Base-by-base conservation (phyloP, 1,140 invertebrate genomes). In the Macrosteles quadrilineatus region DNA sequence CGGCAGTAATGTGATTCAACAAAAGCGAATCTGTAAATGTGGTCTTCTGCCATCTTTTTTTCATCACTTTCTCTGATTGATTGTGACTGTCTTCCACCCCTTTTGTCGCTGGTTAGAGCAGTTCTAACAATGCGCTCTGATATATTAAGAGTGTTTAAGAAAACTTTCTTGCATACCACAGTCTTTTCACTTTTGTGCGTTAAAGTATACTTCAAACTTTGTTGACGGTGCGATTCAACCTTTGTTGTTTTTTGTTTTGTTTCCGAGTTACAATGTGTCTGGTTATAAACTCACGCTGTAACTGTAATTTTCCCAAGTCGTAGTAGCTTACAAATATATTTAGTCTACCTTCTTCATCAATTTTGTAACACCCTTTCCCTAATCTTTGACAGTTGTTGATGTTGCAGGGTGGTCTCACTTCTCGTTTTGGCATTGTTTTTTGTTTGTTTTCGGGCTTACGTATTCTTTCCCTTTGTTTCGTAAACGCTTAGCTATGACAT, bases 191-290 rank as follows among this genome's bases (percentile, higher is more conserved):
- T n/a, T n/a, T n/a, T n/a, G n/a, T n/a, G n/a, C n/a, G n/a, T n/a
- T n/a, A n/a, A n/a, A n/a, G n/a, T n/a, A n/a, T n/a, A n/a, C n/a
- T n/a, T n/a, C n/a, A n/a, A n/a, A n/a, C n/a, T n/a, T n/a, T n/a
- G n/a, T n/a, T n/a, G n/a, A n/a, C n/a, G n/a, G n/a, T n/a, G n/a
- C n/a, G n/a, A n/a, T n/a, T n/a, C n/a, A n/a, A n/a, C n/a, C n/a
- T 55, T 55, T 25, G 50, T 55, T 55, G 50, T 55, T 55, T 55
- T 55, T 55, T 55, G 50, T 55, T 55, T 55, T 55, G 50, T 55
- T 6, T 55, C 50, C 19, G 6, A 6, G 4, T 21, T 21, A 11
- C 50, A 19, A 25, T 55, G 19, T 55, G 19, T 19, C 50, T 17
- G 6, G 23, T 25, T 19, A 55, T 55, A 55, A 55, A 55, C 19